Evolutionary conservation across 2,113 vertebrate species (phyloP), one percentile per base, ranked within the genome.

Genomic region (Tupaia tana): DNA sequence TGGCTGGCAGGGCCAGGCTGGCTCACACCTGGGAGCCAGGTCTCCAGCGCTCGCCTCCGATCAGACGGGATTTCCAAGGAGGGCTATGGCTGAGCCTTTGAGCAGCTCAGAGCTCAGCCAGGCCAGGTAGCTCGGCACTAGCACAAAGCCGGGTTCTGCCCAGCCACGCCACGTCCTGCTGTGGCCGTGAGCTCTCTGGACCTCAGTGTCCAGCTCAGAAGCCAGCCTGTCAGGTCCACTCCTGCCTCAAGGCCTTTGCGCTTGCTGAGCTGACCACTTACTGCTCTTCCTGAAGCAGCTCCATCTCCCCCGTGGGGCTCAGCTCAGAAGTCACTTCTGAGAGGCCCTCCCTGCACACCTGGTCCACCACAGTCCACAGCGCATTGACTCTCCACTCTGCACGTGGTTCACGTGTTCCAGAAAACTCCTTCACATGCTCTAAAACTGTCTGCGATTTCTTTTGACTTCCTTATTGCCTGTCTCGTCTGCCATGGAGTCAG

Each of bases 231-330:
- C 31, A 29, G 31, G 34, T 25, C 79, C 34, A 6, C n/a, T 73
- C 29, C 67, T 31, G 22, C 67, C 73, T 67, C 61, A 74, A 73
- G 90, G 58, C 73, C 85, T 85, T 92, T 74, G 24, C 34, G 11
- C 31, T 29, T 86, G 73, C 19, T 29, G 31, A 61, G 66, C 0
- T 25, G 12, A 25, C 63, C 34, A 7, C 63, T 27, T 63, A 56
- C 7, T 58, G 71, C 29, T 19, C 88, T 56, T 93, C 87, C 89
- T 31, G 27, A 81, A 87, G 27, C 70, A 81, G 34, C 86, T 95
- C 63, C 6, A 56, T n/a, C 54, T 74, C 61, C 27, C 59, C 22
- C 63, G 77, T 31, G 19, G 43, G 70, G 58, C 64, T 73, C 58
- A 78, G 83, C 56, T 96, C 86, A 87, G 66, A 74, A 25, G 66